A percentile compares a stretch with the other conserved stretches of the same genome.
Evolutionary conservation across 2,113 vertebrate genomes (phyloP).

Genomic region (Lagopus muta): DNA sequence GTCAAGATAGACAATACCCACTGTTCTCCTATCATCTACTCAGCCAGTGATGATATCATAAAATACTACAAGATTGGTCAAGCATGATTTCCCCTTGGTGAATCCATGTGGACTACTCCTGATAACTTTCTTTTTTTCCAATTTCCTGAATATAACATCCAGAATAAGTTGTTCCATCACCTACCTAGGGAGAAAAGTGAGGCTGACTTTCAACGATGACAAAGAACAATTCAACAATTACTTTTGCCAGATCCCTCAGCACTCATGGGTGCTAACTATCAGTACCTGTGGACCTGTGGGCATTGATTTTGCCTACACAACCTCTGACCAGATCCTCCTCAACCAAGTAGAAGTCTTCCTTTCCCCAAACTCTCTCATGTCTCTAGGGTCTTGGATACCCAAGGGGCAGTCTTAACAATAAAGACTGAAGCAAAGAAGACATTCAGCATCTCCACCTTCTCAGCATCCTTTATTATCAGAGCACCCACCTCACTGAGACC

Average conservation of each 20-base stretch:
- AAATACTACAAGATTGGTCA: not conserved
- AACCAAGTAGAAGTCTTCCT: no score
- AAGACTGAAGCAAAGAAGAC: no score
- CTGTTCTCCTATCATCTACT: not conserved
- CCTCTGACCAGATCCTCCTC: not conserved
- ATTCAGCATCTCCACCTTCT: no score
- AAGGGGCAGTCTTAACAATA: no score
- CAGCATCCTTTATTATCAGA: no score
- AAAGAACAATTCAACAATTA: not conserved
- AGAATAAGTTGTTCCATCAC: not conserved
- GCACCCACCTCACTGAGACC: no score
- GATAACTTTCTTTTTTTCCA: no score
- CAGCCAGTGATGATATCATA: not conserved
- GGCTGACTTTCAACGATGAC: not conserved
- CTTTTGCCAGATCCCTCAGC: not conserved
- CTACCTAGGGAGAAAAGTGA: not conserved
- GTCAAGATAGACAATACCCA: not conserved
- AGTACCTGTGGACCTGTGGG: not conserved
- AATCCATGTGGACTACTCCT: not conserved
- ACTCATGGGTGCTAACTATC: not conserved
- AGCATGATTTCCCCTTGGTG: not conserved
- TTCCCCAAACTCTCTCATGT: no score
- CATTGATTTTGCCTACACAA: not conserved
- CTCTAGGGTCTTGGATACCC: not conserved
- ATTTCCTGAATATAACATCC: not conserved